phyloP scores from a whole-genome alignment of 2,113 vertebrate species.

The Leptocoma aspasia region DNA sequence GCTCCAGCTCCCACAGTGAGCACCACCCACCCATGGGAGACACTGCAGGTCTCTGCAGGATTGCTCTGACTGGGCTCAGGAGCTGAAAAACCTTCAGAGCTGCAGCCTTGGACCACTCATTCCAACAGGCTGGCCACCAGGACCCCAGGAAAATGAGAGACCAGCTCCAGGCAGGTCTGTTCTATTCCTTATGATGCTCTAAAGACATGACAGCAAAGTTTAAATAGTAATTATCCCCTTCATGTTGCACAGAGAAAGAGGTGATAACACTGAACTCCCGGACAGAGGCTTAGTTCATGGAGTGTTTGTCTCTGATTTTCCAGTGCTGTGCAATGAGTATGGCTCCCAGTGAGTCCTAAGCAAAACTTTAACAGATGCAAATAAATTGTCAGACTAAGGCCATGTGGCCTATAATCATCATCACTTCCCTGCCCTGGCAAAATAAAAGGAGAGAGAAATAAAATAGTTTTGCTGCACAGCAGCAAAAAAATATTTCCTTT shows the following conservation, averaged over 20 bases:
- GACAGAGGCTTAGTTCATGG: background rate
- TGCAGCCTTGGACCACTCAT: background rate
- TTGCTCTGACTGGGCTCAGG: background rate
- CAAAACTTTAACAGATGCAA: background rate
- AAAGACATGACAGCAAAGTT: background rate
- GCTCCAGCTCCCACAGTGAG: background rate
- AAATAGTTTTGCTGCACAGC: background rate
- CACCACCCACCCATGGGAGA: fast-evolving
- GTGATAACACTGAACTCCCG: background rate
- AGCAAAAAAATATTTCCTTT: background rate
- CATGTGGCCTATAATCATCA: background rate
- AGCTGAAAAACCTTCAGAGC: background rate
- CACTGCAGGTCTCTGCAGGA: background rate
- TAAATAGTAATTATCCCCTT: background rate
- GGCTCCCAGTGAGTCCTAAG: background rate
- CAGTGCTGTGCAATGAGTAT: background rate
- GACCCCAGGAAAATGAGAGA: fast-evolving
- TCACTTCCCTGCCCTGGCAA: background rate
- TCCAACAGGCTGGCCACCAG: background rate
- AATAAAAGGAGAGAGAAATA: background rate
- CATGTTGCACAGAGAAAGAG: background rate
- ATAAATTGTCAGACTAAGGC: background rate
- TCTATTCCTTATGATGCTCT: background rate
- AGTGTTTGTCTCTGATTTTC: background rate
- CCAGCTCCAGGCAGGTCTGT: fast-evolving